A percentile compares a stretch with the other conserved stretches of the same genome.
Conservation (phyloP, 2,797 vertebrate genomes). For the Phoebastria nigripes region DNA sequence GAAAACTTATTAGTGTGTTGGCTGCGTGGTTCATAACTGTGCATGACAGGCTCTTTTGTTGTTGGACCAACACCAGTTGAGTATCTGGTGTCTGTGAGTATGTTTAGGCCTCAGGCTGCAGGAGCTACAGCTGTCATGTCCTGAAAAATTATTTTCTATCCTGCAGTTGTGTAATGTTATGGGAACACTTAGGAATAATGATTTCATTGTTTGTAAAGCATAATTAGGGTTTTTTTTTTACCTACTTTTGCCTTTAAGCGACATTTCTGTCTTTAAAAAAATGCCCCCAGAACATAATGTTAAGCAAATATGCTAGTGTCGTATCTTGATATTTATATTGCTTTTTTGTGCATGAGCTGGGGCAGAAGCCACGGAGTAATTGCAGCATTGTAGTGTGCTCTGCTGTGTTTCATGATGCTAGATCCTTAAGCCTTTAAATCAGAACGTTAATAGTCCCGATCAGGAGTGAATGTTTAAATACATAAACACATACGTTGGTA, state of each 20-base stretch:
- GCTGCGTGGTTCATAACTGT: neutral
- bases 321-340: neutral
- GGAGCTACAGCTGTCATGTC: neutral
- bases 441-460: neutral
- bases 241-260: neutral
- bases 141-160: neutral
- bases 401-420: neutral
- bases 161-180: neutral
- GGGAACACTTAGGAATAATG: neutral
- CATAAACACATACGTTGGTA: neutral
- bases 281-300: neutral
- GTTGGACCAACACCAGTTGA: neutral
- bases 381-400: neutral
- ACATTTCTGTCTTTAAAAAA: neutral
- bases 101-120: neutral
- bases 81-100: neutral
- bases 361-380: neutral
- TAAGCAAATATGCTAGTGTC: neutral
- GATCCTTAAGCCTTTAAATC: neutral
- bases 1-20: fast-evolving
- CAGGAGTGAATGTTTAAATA: neutral
- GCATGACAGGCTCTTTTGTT: neutral
- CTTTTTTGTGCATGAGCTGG: neutral
- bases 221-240: neutral
- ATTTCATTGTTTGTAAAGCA: neutral